These are phyloP conservation scores for Eupristina koningsbergeri DNA, from an alignment of 1,140 invertebrate genomes.

Conservation along the genomic window DNA sequence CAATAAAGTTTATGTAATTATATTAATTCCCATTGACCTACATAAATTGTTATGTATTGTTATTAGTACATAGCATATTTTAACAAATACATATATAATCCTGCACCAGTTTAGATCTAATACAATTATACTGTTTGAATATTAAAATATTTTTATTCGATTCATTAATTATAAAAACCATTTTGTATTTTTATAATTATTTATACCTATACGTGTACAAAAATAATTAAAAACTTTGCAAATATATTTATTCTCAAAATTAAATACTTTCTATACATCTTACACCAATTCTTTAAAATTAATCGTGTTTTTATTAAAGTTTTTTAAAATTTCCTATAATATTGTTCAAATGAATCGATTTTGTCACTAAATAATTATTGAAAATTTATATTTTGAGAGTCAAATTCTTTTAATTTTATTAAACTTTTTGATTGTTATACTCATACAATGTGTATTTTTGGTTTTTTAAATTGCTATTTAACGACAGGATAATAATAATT, in stretches of 20 bases:
- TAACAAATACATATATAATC: not conserved
- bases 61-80: not conserved
- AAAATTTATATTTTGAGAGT: no score
- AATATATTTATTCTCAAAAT: not conserved
- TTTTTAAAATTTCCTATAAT: no score
- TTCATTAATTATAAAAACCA: not conserved
- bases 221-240: not conserved
- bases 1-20: not conserved
- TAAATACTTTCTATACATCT: no score
- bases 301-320: no score
- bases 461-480: no score
- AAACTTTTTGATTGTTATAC: no score
- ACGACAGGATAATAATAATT: no score
- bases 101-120: not conserved
- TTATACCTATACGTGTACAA: not conserved
- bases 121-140: not conserved
- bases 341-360: no score
- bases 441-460: no score
- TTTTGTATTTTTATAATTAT: not conserved
- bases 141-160: not conserved
- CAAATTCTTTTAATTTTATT: no score
- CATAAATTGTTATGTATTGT: not conserved
- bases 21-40: not conserved
- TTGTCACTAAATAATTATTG: no score
- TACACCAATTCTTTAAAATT: no score